Percentiles rank a stretch among this genome's conserved stretches.
Conservation (phyloP, 2,797 vertebrate species). For the Sylvilagus floridanus region DNA sequence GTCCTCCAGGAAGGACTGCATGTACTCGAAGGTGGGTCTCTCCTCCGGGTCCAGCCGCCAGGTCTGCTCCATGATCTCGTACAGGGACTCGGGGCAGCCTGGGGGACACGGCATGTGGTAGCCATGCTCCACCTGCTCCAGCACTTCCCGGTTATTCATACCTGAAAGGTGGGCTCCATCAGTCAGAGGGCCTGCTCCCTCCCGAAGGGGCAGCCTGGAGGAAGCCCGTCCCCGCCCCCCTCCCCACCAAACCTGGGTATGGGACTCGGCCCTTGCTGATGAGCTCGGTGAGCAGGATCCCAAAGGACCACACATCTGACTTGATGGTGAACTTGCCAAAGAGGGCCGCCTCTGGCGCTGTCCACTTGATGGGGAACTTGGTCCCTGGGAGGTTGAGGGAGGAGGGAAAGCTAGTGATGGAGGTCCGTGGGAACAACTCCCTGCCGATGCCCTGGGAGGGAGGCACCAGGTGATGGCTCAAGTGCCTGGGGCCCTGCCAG, state of each 20-base stretch:
- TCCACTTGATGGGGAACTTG: constrained; percentile 99
- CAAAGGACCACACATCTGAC: constrained; percentile 98
- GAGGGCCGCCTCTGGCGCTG: constrained; percentile 96
- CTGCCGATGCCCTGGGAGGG: too few relatives aligned
- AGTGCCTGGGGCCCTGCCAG: too few relatives aligned
- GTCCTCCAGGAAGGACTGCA: constrained; percentile 98
- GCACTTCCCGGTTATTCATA: constrained; percentile 98
- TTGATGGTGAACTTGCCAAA: constrained; percentile 98
- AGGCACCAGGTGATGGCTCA: too few relatives aligned
- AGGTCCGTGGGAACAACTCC: not conserved
- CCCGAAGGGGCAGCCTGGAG: not conserved
- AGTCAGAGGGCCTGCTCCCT: not conserved
- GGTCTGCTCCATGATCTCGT: constrained; percentile 97
- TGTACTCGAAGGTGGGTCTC: constrained; percentile 97
- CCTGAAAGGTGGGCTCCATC: constrained; percentile 85
- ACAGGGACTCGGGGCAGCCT: constrained; percentile 93
- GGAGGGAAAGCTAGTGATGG: constrained; percentile 1
- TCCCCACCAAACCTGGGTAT: constrained; percentile 92
- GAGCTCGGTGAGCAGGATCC: constrained; percentile 96
- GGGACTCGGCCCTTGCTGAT: constrained; percentile 98
- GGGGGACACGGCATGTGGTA: constrained; percentile 96
- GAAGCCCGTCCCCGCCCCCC: not conserved
- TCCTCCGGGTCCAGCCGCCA: constrained; percentile 97
- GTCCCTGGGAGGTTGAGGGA: constrained; percentile 89
- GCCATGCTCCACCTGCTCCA: constrained; percentile 97